phyloP scores from a whole-genome alignment of 2,888 invertebrate species.

The Hydroisotoma schaefferi region DNA sequence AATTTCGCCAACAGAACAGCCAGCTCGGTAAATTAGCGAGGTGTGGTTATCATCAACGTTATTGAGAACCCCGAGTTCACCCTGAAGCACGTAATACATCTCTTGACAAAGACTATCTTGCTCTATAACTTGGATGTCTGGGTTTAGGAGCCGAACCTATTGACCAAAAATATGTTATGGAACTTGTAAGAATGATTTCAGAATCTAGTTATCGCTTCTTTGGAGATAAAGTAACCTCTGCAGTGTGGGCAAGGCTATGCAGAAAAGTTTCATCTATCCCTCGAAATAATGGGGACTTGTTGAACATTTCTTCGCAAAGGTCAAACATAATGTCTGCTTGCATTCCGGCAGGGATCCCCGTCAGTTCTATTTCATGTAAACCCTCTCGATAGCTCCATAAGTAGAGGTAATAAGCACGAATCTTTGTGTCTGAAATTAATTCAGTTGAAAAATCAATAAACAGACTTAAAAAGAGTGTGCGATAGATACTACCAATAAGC shows the following conservation, averaged over 20 bases:
- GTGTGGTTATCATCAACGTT: slow-evolving; percentile 26
- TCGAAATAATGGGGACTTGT: slow-evolving; percentile 41
- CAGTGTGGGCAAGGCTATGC: slow-evolving; percentile 26
- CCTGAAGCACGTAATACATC: slow-evolving; percentile 43
- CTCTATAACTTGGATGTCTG: slow-evolving; percentile 40
- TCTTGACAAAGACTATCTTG: slow-evolving; percentile 29
- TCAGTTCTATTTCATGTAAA: slow-evolving; percentile 26
- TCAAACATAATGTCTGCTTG: slow-evolving; percentile 30
- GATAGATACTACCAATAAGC: neutral
- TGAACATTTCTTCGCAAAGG: slow-evolving; percentile 44
- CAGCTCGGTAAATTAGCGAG: slow-evolving; percentile 35
- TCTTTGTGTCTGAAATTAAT: slow-evolving; percentile 12
- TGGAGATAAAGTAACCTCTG: slow-evolving; percentile 4
- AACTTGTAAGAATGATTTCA: neutral
- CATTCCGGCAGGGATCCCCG: slow-evolving; percentile 22
- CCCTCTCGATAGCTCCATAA: slow-evolving; percentile 41
- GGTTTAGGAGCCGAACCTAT: slow-evolving; percentile 35
- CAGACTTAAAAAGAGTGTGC: neutral
- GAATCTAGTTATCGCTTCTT: neutral
- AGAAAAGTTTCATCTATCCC: slow-evolving; percentile 39
- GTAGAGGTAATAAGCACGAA: slow-evolving; percentile 32
- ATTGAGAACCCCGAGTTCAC: slow-evolving; percentile 35
- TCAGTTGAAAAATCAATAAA: neutral
- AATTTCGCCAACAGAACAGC: slow-evolving; percentile 40
- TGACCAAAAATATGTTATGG: slow-evolving; percentile 4